Conservation (phyloP, 2,888 invertebrate genomes). For the Falcaria lacertinaria region DNA sequence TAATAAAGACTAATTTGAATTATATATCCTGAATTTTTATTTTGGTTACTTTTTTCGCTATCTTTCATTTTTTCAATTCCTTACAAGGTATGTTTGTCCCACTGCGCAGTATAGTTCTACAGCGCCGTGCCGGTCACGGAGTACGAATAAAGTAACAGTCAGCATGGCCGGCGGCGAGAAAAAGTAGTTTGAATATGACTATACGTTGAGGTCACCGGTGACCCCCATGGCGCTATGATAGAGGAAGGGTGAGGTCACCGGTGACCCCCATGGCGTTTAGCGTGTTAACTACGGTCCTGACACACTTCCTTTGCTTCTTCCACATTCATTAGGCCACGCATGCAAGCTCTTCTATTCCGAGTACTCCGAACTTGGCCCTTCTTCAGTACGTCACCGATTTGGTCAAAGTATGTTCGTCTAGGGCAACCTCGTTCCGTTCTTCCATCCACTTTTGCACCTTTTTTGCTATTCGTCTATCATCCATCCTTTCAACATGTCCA, state of each 20-base stretch:
- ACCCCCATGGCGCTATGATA: conserved; percentile 24
- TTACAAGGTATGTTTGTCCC: conserved; percentile 20
- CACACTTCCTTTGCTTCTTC: no score
- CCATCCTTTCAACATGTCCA: no score
- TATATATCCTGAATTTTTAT: conserved; percentile 12
- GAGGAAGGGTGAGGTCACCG: conserved; percentile 19
- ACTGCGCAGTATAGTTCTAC: conserved; percentile 22
- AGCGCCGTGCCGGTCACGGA: conserved; percentile 21
- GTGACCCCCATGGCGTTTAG: conserved; percentile 10
- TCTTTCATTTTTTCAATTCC: conserved; percentile 22
- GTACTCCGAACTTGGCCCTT: no score
- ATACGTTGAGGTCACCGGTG: conserved; percentile 27
- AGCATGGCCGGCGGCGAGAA: conserved; percentile 17
- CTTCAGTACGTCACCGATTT: no score
- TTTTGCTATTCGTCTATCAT: no score
- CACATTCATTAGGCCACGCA: no score
- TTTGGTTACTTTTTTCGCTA: conserved; percentile 17
- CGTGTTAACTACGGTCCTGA: conserved; percentile 6
- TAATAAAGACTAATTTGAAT: conserved; percentile 23
- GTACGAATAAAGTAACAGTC: conserved; percentile 21
- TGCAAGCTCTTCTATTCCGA: no score
- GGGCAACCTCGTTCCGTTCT: no score
- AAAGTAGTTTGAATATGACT: conserved; percentile 17
- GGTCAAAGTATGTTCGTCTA: no score
- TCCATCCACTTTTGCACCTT: no score